Conservation (phyloP, 2,888 invertebrate species). For the Stenichneumon culpator region DNA sequence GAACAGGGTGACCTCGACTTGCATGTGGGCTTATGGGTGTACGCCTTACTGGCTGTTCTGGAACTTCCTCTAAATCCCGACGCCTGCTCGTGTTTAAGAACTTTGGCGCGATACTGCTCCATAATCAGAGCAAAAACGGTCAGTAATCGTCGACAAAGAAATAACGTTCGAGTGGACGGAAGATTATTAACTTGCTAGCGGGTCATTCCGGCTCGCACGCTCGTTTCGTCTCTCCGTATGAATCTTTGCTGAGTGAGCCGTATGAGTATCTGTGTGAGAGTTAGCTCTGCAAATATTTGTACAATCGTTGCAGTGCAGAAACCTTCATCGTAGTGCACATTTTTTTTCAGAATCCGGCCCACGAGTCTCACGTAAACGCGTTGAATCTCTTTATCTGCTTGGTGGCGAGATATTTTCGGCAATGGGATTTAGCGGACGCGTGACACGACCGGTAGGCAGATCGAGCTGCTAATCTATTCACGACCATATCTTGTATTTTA, state of each 20-base stretch:
- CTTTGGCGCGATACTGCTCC: conserved; percentile 88
- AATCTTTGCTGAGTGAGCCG: neutral
- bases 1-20: conserved; percentile 84
- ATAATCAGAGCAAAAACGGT: conserved; percentile 85
- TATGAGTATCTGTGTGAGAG: neutral
- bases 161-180: conserved; percentile 10
- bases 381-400: conserved; percentile 92
- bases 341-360: conserved; percentile 72
- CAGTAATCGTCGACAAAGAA: conserved; percentile 76
- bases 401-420: conserved; percentile 91
- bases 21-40: conserved; percentile 90
- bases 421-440: conserved; percentile 90
- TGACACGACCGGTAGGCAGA: conserved; percentile 59
- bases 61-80: conserved; percentile 90
- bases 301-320: no score
- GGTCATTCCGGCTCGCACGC: no score
- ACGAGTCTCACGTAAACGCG: conserved; percentile 85
- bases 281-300: no score
- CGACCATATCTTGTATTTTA: conserved; percentile 36
- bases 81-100: conserved; percentile 88
- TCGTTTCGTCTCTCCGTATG: no score
- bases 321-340: neutral
- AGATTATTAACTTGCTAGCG: neutral
- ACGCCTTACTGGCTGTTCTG: conserved; percentile 88
- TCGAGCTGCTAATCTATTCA: conserved; percentile 14